Evolutionary conservation across 1,140 invertebrate species (phyloP), one percentile per base, ranked within the genome.

Genomic region (Agraylea sexmaculata): DNA sequence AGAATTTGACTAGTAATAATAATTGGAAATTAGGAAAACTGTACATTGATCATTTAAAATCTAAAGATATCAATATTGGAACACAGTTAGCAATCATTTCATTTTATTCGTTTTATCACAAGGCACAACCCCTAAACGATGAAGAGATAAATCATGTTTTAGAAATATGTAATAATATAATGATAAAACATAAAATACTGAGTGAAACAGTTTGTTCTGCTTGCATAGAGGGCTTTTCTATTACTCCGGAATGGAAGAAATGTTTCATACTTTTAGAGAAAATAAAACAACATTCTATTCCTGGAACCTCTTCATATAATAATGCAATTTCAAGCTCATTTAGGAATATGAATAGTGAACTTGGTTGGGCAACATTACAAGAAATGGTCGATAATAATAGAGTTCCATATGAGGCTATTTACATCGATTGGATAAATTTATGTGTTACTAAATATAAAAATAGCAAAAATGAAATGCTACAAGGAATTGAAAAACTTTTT

Each of bases 171-270:
- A 51, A 70, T 5, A 40, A 57, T 13, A 46, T 84, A 10, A 59
- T 60, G 47, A 53, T 57, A 18, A 68, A 71, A 33, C 73, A 76
- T 60, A 58, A 66, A 30, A 46, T 70, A 0, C 47, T 82, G 22
- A 77, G 83, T 59, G 52, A 49, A 30, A 48, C 43, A 6, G 75
- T 73, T 17, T 66, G 66, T 42, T 70, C 77, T 51, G 59, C 59
- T 53, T 55, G 78, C 11, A 64, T 83, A 29, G 49, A 54, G 36
- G 77, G 68, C 1, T 52, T 86, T 2, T 74, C 73, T 46, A 50
- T 70, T 22, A 79, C 82, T 10, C 52, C 56, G 39, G 51, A 70
- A 37, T 83, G 78, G 78, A 62, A 67, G 47, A 66, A 76, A 41
- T 64, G 69, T 38, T 28, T 74, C 1, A 59, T 72, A 46, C 47